A percentile compares a stretch with the other conserved stretches of the same genome.
Evolutionary conservation across 64 coral and sea anemone species (phyloP).

Genomic region (Montipora sp.): DNA sequence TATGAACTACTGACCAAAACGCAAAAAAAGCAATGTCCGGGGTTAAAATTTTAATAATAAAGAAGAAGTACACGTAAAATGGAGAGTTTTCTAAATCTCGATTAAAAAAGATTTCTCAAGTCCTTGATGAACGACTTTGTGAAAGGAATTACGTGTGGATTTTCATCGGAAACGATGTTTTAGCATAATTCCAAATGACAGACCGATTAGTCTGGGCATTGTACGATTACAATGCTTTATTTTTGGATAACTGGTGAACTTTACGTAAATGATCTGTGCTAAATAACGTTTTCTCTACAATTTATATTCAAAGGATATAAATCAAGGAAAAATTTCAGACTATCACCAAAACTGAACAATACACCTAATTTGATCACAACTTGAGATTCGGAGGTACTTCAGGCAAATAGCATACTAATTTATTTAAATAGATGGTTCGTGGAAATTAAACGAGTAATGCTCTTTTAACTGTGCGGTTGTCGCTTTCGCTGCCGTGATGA

Average conservation of each 20-base stretch:
- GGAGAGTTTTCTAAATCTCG: too few relatives aligned
- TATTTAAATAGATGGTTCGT: neutral
- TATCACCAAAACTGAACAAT: neutral
- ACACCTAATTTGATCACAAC: neutral
- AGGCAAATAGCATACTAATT: neutral
- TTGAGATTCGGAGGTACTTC: neutral
- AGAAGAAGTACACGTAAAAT: too few relatives aligned
- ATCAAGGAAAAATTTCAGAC: neutral
- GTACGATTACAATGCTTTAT: too few relatives aligned
- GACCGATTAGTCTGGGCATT: too few relatives aligned
- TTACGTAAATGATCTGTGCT: neutral
- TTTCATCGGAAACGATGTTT: neutral
- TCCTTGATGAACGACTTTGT: too few relatives aligned
- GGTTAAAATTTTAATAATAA: too few relatives aligned
- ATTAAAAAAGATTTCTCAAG: too few relatives aligned
- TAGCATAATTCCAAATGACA: conserved; percentile 10
- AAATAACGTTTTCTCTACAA: neutral
- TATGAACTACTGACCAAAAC: too few relatives aligned
- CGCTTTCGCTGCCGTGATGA: neutral
- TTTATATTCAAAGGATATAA: neutral
- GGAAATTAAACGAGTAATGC: neutral
- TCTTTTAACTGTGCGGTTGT: neutral
- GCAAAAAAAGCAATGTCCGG: too few relatives aligned
- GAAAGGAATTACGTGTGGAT: too few relatives aligned
- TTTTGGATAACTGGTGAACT: neutral